Evolutionary conservation across 2,113 vertebrate genomes (phyloP).

Genomic region (Corapipo altera): DNA sequence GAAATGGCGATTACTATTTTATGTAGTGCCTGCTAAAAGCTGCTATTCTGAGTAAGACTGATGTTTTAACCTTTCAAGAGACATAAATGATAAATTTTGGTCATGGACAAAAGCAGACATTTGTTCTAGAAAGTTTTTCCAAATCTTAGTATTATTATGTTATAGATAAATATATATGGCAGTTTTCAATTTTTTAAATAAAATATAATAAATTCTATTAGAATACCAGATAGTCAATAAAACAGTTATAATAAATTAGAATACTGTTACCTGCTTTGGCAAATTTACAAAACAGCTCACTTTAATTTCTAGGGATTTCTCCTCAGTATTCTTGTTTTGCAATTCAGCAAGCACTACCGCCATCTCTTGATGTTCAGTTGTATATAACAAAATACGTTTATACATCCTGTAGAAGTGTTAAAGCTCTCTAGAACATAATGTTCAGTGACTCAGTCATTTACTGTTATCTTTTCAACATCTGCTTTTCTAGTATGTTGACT

Average conservation of each 20-base stretch:
- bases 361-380: conserved; percentile 70
- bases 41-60: not conserved
- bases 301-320: not conserved
- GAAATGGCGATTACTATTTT: not conserved
- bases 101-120: not conserved
- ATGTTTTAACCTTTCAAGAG: not conserved
- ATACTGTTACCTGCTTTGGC: not conserved
- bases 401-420: not conserved
- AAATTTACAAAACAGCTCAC: conserved; percentile 17
- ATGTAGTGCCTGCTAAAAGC: not conserved
- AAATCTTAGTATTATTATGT: not conserved
- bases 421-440: not conserved
- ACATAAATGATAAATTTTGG: not conserved
- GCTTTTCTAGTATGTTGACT: not conserved
- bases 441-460: not conserved
- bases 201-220: not conserved
- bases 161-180: not conserved
- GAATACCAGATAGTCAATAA: not conserved
- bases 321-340: not conserved
- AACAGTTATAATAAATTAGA: not conserved
- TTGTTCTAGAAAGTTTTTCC: not conserved
- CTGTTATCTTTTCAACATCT: not conserved
- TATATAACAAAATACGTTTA: not conserved
- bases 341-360: conserved; percentile 70
- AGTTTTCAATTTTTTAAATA: not conserved